Base-by-base conservation (phyloP, 2,888 invertebrate genomes). In the Andrena chrysosceles region DNA sequence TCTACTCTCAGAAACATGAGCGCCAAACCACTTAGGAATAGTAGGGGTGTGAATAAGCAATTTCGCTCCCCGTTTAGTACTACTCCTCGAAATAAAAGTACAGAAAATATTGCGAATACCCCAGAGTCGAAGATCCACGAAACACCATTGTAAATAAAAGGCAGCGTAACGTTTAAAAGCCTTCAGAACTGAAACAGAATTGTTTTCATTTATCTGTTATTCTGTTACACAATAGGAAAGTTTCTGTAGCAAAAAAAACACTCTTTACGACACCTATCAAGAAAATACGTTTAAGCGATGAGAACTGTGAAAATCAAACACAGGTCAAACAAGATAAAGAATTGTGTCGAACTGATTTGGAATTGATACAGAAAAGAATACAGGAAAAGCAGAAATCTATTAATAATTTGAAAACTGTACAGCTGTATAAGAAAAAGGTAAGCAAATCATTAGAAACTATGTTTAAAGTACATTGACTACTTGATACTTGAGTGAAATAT, bases 341-440 rank as follows among this genome's bases (percentile, higher is more conserved):
- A 8, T 54, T 81, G 26, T 62, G 31, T 60, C 94, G 94, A 73
- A 94, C 90, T 85, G 95, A 95, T 80, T 93, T 95, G 23, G 94
- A 95, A 29, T 93, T 94, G 5, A 77, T 95, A 2, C 94, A 93
- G 89, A 91, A 91, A 1, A 92, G 94, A 72, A 95, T 95, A 80
- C 93, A 94, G 76, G 89, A 87, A 2, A 95, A 95, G 86, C 94
- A 95, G 49, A 71, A 84, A 48, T 77, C 87, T 63, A 71, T 91
- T 7, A 82, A 88, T 33, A 71, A 75, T 33, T 63, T 91, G 4
- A 89, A 87, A 70, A 84, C 71, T 16, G 83, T 82, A 64, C 77
- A 88, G 13, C 72, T 75, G 48, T 88, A 89, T 59, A 82, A 83
- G 7, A 89, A 84, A 81, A 90, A 90, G 85, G 91, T 91, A 73